Conservation (phyloP, 2,113 vertebrate species). For the Tragelaphus buxtoni region DNA sequence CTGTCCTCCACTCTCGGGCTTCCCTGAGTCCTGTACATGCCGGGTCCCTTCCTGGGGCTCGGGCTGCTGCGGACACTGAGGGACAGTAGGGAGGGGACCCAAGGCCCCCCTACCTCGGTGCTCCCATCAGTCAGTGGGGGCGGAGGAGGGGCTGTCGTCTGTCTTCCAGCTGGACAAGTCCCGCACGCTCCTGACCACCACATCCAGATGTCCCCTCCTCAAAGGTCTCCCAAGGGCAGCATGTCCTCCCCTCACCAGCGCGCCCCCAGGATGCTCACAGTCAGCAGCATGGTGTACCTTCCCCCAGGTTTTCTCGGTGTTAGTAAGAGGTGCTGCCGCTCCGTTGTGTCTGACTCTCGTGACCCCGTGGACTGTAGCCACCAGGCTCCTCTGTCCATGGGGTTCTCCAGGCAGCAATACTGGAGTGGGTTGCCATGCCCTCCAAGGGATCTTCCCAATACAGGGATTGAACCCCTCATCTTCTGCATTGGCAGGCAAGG, state of each 20-base stretch:
- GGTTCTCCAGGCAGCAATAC: not conserved
- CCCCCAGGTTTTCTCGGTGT: not conserved
- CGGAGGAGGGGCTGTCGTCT: rapidly evolving
- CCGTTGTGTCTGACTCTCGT: not conserved
- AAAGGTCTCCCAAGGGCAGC: not conserved
- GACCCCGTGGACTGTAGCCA: not conserved
- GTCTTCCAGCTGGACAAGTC: not conserved
- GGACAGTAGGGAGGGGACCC: not conserved
- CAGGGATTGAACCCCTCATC: not conserved
- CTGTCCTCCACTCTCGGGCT: rapidly evolving
- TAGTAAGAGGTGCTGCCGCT: not conserved
- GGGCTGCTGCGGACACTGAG: not conserved
- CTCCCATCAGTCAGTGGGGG: not conserved
- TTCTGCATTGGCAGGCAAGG: not conserved
- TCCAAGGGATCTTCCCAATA: not conserved
- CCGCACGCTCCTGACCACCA: rapidly evolving
- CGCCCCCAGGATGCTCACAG: not conserved
- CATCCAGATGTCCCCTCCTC: not conserved
- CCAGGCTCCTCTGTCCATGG: not conserved
- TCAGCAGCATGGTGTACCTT: rapidly evolving
- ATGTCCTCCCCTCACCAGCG: rapidly evolving
- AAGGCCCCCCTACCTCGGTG: rapidly evolving
- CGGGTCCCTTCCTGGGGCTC: not conserved
- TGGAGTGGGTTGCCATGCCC: not conserved
- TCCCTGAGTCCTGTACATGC: rapidly evolving